Evolutionary conservation across 2,113 vertebrate species (phyloP).

Genomic region (Aptenodytes patagonicus): DNA sequence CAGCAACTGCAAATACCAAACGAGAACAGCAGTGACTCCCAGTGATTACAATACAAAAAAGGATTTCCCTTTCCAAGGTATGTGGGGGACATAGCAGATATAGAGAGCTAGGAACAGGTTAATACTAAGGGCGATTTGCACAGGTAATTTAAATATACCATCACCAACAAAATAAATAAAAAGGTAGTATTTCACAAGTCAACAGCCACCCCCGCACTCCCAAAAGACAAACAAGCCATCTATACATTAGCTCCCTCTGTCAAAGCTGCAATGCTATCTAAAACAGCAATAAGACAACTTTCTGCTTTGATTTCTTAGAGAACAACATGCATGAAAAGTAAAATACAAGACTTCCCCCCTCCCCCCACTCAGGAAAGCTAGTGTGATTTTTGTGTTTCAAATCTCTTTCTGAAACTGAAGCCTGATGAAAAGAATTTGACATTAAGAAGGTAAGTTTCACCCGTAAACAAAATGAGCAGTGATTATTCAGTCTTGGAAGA

Average conservation of each 20-base stretch:
- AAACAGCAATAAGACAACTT: neutral
- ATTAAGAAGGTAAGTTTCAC: neutral
- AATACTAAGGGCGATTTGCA: neutral
- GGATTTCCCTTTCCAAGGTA: neutral
- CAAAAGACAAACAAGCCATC: neutral
- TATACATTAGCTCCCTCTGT: neutral
- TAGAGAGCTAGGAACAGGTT: neutral
- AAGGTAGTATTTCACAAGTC: neutral
- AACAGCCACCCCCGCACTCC: neutral
- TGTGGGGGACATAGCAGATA: accelerated
- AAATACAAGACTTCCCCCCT: neutral
- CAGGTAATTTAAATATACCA: neutral
- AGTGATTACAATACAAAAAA: neutral
- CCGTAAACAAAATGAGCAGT: neutral
- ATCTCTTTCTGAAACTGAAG: neutral
- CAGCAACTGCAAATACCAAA: neutral
- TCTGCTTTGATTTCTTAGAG: neutral
- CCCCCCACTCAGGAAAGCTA: neutral
- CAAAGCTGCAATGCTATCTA: neutral
- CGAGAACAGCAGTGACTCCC: neutral
- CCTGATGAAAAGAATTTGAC: neutral
- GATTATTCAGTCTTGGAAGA: neutral
- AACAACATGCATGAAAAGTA: neutral
- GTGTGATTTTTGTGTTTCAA: neutral
- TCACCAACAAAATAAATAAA: neutral